A percentile compares a stretch with the other conserved stretches of the same genome.
phyloP scores from a whole-genome alignment of 1,140 invertebrate genomes.

The Pseudomyrmex gracilis region DNA sequence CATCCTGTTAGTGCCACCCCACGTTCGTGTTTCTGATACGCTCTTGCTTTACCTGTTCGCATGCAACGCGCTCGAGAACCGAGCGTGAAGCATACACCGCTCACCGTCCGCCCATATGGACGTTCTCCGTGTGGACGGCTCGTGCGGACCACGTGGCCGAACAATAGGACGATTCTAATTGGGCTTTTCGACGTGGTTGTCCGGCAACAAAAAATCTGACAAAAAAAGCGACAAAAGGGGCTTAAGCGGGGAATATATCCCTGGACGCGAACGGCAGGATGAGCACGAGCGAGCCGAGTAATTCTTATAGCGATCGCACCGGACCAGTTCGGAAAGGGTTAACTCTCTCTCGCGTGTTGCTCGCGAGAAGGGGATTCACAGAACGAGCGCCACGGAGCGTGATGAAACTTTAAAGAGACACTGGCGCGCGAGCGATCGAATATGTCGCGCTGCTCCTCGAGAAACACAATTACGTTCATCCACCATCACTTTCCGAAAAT shows the following conservation, averaged over 20 bases:
- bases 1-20: slow-evolving; percentile 33
- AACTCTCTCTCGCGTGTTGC: slow-evolving; percentile 56
- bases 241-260: slow-evolving; percentile 65
- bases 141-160: slow-evolving; percentile 81
- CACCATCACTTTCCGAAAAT: slow-evolving; percentile 8
- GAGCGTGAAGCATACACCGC: slow-evolving; percentile 1
- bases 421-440: slow-evolving; percentile 43
- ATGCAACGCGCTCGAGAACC: slow-evolving; percentile 31
- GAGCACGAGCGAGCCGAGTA: slow-evolving; percentile 56
- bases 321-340: slow-evolving; percentile 70
- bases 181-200: slow-evolving; percentile 75
- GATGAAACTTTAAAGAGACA: slow-evolving; percentile 76
- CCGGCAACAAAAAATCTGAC: slow-evolving; percentile 65
- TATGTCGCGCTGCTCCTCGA: slow-evolving; percentile 38
- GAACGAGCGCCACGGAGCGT: slow-evolving; percentile 67
- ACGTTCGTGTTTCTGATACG: slow-evolving; percentile 42
- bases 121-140: slow-evolving; percentile 69
- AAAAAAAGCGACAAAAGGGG: slow-evolving; percentile 77
- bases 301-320: slow-evolving; percentile 31
- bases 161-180: slow-evolving; percentile 83
- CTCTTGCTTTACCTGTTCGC: slow-evolving; percentile 67
- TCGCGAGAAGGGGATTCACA: slow-evolving; percentile 30
- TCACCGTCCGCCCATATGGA: slow-evolving; percentile 46
- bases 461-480: slow-evolving; percentile 62
- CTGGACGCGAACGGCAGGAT: slow-evolving; percentile 49